Percentiles rank a stretch among this genome's conserved stretches.
phyloP scores from a whole-genome alignment of 2,113 vertebrate genomes.

The Nibea albiflora region DNA sequence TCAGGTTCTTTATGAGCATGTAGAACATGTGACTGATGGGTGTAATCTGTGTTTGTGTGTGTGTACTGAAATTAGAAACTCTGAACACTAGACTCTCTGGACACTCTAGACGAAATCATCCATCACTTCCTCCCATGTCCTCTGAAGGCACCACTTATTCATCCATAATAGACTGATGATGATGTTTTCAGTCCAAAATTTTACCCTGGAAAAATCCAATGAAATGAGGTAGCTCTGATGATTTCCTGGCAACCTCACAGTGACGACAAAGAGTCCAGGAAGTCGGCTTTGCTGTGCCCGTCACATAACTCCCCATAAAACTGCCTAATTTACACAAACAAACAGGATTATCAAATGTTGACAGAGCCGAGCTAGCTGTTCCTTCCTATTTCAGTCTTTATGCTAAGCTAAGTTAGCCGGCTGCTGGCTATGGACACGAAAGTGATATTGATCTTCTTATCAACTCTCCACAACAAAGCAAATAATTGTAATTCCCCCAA shows the following conservation, averaged over 20 bases:
- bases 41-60: not conserved
- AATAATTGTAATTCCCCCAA: not conserved
- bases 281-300: not conserved
- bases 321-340: conserved; percentile 1
- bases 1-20: not conserved
- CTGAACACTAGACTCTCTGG: not conserved
- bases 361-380: not conserved
- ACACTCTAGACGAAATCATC: conserved; percentile 36
- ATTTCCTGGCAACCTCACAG: conserved; percentile 13
- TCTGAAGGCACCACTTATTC: conserved; percentile 26
- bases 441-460: not conserved
- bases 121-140: conserved; percentile 25
- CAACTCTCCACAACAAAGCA: not conserved
- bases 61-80: conserved; percentile 36
- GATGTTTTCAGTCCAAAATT: not conserved
- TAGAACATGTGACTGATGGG: not conserved
- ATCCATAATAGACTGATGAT: conserved; percentile 42
- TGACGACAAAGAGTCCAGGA: conserved; percentile 9
- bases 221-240: not conserved
- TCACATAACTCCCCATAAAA: not conserved
- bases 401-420: too few species aligned
- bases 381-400: not conserved
- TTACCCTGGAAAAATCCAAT: conserved; percentile 6
- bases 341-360: not conserved
- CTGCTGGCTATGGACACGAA: too few species aligned